Percentiles rank a stretch among this genome's conserved stretches.
Conservation (phyloP, 2,888 invertebrate species). For the Sicus ferrugineus region DNA sequence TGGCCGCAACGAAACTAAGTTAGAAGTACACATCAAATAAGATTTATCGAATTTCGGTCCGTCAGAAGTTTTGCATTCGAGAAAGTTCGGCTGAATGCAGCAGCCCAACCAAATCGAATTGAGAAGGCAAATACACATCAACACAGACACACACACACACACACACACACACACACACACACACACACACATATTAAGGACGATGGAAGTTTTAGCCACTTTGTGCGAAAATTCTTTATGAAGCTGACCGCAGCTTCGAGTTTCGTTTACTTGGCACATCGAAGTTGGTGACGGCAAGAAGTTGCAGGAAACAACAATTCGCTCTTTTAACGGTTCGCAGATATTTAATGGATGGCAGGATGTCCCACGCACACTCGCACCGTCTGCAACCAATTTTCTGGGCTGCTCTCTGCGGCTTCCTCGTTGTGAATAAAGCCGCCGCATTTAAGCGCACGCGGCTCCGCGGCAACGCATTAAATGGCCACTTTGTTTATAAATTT, state of each 20-base stretch:
- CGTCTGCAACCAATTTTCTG: slow-evolving; percentile 17
- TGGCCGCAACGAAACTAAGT: slow-evolving; percentile 2
- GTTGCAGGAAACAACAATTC: too few relatives aligned
- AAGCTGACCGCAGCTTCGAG: too few relatives aligned
- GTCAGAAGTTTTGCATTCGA: slow-evolving; percentile 30
- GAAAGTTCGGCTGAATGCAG: slow-evolving; percentile 13
- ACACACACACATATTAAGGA: background rate
- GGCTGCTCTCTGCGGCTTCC: background rate
- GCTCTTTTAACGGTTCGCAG: too few relatives aligned
- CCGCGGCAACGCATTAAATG: background rate
- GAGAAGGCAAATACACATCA: background rate
- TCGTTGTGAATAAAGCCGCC: background rate
- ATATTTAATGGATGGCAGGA: too few relatives aligned
- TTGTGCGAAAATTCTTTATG: too few relatives aligned
- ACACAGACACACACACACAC: background rate
- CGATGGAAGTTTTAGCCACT: too few relatives aligned
- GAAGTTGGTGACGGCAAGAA: background rate
- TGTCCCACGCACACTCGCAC: too few relatives aligned
- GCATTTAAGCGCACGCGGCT: background rate
- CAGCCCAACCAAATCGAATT: background rate
- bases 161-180: slow-evolving; percentile 1
- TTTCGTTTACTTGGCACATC: too few relatives aligned
- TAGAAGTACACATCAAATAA: slow-evolving; percentile 29
- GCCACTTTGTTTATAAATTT: background rate
- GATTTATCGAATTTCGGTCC: slow-evolving; percentile 45